These are phyloP conservation scores for Erpetoichthys calabaricus DNA, from an alignment of 2,797 vertebrate species.

Conservation along the genomic window DNA sequence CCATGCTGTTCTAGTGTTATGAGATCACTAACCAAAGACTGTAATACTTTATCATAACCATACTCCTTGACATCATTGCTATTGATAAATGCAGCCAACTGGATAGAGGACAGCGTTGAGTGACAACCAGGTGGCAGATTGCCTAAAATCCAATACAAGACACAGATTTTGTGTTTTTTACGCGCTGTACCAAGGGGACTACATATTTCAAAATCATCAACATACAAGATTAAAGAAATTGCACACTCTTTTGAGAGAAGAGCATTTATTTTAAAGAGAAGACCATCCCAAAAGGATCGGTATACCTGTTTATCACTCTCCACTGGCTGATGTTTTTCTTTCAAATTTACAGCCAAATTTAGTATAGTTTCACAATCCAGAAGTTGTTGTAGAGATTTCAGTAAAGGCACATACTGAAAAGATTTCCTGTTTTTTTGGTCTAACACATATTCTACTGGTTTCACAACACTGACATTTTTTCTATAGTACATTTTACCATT, in stretches of 20 bases:
- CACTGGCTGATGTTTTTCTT: slow-evolving; percentile 7
- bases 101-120: slow-evolving; percentile 12
- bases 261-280: slow-evolving; percentile 11
- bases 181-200: too few relatives aligned
- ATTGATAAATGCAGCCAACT: slow-evolving; percentile 11
- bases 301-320: slow-evolving; percentile 1
- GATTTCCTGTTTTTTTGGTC: slow-evolving; percentile 14
- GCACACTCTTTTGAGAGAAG: slow-evolving; percentile 14
- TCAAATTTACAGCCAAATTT: slow-evolving; percentile 11
- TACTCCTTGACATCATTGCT: slow-evolving; percentile 11
- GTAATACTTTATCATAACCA: slow-evolving; percentile 8
- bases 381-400: slow-evolving; percentile 18
- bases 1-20: slow-evolving; percentile 12
- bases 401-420: slow-evolving; percentile 22
- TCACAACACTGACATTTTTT: too few relatives aligned
- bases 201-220: too few relatives aligned
- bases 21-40: slow-evolving; percentile 10
- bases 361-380: slow-evolving; percentile 15
- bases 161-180: slow-evolving; percentile 8
- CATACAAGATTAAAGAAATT: too few relatives aligned
- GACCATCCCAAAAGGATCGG: slow-evolving; percentile 16
- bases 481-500: too few relatives aligned
- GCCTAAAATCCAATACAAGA: slow-evolving; percentile 10
- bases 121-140: slow-evolving; percentile 11
- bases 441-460: too few relatives aligned